Evolutionary conservation across 2,797 vertebrate species (phyloP).

Genomic region (Pangasius sanitwongsei): DNA sequence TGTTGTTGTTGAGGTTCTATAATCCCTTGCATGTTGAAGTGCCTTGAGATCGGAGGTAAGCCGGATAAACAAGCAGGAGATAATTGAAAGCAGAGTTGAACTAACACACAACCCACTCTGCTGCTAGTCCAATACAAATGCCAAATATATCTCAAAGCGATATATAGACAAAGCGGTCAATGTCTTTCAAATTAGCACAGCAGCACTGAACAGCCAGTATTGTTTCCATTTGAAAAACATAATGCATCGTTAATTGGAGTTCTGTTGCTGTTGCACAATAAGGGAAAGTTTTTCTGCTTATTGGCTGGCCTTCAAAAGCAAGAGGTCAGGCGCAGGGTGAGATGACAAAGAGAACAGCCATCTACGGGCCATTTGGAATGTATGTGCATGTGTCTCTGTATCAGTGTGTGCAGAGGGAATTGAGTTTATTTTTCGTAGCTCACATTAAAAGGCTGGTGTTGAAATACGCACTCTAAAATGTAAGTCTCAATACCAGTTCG

Average conservation of each 20-base stretch:
- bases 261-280: conserved; percentile 31
- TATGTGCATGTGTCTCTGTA: not conserved
- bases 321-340: conserved; percentile 12
- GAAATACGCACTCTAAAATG: not conserved
- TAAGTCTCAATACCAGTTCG: not conserved
- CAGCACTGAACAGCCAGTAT: not conserved
- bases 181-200: conserved; percentile 35
- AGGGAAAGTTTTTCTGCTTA: conserved; percentile 26
- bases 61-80: conserved; percentile 65
- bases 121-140: conserved; percentile 34
- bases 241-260: conserved; percentile 38
- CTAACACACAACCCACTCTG: conserved; percentile 50
- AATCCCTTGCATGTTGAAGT: conserved; percentile 62
- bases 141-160: conserved; percentile 31
- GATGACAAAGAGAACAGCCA: not conserved
- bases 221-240: conserved; percentile 40
- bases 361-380: not conserved
- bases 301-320: conserved; percentile 20
- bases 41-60: conserved; percentile 68
- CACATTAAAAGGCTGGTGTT: not conserved
- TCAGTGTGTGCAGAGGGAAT: not conserved
- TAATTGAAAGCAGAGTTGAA: conserved; percentile 70
- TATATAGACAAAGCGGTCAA: conserved; percentile 28
- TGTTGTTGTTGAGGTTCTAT: conserved; percentile 40
- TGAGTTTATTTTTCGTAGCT: not conserved